phyloP scores from a whole-genome alignment of 2,113 vertebrate species.

The Larimichthys crocea region DNA sequence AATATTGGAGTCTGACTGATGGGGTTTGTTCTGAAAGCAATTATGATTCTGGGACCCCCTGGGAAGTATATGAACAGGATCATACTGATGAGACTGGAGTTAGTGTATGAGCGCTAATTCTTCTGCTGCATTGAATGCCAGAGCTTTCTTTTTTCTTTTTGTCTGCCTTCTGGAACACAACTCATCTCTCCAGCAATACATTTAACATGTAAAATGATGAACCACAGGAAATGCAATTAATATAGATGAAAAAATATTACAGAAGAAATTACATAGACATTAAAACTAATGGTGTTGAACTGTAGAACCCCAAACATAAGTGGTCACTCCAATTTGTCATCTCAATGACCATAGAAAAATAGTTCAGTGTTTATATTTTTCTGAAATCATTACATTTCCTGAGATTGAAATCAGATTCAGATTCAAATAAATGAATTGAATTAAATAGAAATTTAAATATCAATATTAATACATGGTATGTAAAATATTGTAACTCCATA shows the following conservation, averaged over 20 bases:
- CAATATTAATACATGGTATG: no score
- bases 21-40: conserved; percentile 61
- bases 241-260: no score
- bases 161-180: not conserved
- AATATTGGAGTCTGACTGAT: conserved; percentile 54
- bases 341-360: not conserved
- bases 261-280: not conserved
- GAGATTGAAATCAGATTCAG: no score
- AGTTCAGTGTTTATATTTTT: not conserved
- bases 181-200: no score
- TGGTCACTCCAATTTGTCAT: no score
- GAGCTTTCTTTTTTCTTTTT: not conserved
- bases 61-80: conserved; percentile 55
- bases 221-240: no score
- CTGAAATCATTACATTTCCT: no score
- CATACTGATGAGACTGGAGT: conserved; percentile 64
- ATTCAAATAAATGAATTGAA: no score
- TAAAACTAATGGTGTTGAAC: not conserved
- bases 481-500: no score
- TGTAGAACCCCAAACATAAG: no score
- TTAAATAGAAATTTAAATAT: no score
- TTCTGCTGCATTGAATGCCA: conserved; percentile 16
- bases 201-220: no score
- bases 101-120: conserved; percentile 36
- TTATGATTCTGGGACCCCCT: conserved; percentile 49